Evolutionary conservation across 2,113 vertebrate species (phyloP), one percentile per base, ranked within the genome.

Genomic region (Lontra canadensis): DNA sequence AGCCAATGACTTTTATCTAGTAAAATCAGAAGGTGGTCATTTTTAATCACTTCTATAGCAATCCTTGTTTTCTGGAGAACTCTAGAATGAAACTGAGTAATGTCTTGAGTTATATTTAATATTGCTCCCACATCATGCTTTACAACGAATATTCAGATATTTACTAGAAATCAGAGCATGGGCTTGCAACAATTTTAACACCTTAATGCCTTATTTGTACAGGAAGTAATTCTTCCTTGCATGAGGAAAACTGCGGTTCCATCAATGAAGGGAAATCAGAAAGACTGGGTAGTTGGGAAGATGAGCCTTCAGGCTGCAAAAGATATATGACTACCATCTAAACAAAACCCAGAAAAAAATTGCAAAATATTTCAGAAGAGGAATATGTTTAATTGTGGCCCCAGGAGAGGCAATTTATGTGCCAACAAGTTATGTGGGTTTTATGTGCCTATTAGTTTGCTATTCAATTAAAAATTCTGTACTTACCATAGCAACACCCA

Each of bases 401-500:
- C 95, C 97, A 96, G 96, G 98, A 98, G 98, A 98, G 65, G 92
- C 94, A 98, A 98, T 98, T 98, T 98, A 98, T 93, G 87, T 98
- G 96, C 85, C 98, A 98, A 98, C 57, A 98, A 98, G 84, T 98
- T 98, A 98, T 97, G 93, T 97, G 97, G 95, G 88, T 98, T 98
- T 99, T 98, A 98, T 98, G 96, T 98, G 97, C 97, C 98, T 98
- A 98, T 98, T 99, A 98, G 97, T 98, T 98, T 98, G 96, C 90
- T 98, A 97, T 98, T 98, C 97, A 98, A 97, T 99, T 98, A 98
- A 98, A 98, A 98, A 98, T 94, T 98, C 93, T 98, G 97, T 98
- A 98, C 96, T 98, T 98, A 94, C 97, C 97, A 98, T 98, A 88
- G 98, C 96, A 98, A 98, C 98, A 78, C 97, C 95, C 82, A 55